Evolutionary conservation across 2,888 invertebrate genomes (phyloP).

Genomic region (Maniola hyperantus): DNA sequence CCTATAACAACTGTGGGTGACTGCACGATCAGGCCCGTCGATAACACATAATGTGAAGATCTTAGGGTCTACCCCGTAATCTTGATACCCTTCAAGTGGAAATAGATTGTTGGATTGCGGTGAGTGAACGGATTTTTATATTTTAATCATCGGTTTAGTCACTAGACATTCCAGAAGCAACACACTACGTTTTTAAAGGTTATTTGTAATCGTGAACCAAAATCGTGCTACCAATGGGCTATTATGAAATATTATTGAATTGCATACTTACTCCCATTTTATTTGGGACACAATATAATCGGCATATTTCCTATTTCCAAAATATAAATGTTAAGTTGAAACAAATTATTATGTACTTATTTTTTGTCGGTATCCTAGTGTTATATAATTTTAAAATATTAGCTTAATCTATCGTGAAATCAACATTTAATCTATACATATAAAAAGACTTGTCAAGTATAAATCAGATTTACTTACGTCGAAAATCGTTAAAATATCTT

Average conservation of each 20-base stretch:
- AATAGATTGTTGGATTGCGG: conserved; percentile 30
- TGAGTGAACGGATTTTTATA: conserved; percentile 31
- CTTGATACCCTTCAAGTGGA: conserved; percentile 37
- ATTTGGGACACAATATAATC: background rate
- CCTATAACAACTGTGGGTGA: conserved; percentile 77
- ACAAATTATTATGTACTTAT: background rate
- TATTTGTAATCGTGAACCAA: background rate
- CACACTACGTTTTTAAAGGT: background rate
- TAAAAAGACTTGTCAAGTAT: too few species aligned
- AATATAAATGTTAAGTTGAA: background rate
- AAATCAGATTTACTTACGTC: conserved; percentile 1
- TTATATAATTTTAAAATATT: background rate
- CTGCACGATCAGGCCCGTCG: conserved; percentile 76
- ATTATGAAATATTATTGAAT: background rate
- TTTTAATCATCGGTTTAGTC: background rate
- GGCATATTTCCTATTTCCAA: background rate
- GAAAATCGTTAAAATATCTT: background rate
- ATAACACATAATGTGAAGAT: conserved; percentile 63
- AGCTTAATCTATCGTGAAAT: background rate
- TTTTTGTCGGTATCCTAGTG: background rate
- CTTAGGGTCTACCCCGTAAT: conserved; percentile 57
- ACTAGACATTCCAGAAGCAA: background rate
- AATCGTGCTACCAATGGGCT: background rate
- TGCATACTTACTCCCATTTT: too few species aligned
- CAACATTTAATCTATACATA: background rate